Evolutionary conservation across 2,113 vertebrate genomes (phyloP), one percentile per base, ranked within the genome.

Genomic region (Mustelus asterias): DNA sequence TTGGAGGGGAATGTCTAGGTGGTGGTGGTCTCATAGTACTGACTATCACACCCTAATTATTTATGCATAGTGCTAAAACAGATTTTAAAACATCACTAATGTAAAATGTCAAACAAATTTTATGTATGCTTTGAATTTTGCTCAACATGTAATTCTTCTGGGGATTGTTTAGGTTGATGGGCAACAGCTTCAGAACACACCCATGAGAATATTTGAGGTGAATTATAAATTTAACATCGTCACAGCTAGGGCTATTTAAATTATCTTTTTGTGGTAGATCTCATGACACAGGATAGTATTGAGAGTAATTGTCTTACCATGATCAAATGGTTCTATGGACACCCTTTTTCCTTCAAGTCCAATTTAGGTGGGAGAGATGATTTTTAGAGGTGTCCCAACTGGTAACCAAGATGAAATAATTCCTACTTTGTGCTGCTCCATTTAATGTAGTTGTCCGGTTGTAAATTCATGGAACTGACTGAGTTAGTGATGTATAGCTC

Each of bases 351-450:
- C 67, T 95, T 95, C 94, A 54, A 3, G n/a, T 26, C 4, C 37
- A 69, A 33, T 76, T 72, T 8, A 54, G 10, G 3, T 54, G 13
- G 41, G 44, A 70, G 37, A 24, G n/a, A 48, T 9, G 41, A 13
- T 58, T 89, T 90, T 54, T 60, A 60, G 11, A 33, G 29, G 29
- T 90, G 14, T 70, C 3, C n/a, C 92, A 37, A 95, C 37, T 67
- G 60, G 60, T 72, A 72, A 72, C 94, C 94, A 95, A 54, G 67
- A 54, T 95, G 67, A 95, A 95, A 72, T 70, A 95, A 48, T 70
- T 70, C 26, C 69, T 95, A 63, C 33, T 83, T 10, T 44, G 9
- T 94, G 41, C 3, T 29, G 22, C 48, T 72, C 22, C 58, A 67
- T 93, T 22, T 22, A 93, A 67, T 67, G 60, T 63, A 41, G 60